These are phyloP conservation scores for Lepus timidus DNA, from an alignment of 2,113 vertebrate genomes.

Conservation along the genomic window DNA sequence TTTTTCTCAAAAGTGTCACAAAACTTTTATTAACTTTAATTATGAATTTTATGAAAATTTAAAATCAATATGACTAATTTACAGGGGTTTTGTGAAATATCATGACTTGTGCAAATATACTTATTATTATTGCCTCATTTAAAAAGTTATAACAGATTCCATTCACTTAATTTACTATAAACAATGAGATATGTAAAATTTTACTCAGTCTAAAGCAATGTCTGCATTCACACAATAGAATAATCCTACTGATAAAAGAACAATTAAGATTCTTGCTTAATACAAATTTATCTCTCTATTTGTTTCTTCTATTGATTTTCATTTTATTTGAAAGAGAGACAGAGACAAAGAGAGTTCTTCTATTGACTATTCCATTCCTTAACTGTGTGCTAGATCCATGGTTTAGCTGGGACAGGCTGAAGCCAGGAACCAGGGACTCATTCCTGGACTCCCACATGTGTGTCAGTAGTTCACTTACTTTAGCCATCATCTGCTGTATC, in stretches of 20 bases:
- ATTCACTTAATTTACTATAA: constrained; percentile 2
- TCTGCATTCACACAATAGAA: background rate
- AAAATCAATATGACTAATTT: background rate
- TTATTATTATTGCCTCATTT: background rate
- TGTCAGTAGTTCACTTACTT: too few species aligned
- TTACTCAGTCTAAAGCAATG: background rate
- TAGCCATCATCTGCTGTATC: too few species aligned
- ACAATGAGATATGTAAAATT: constrained; percentile 2
- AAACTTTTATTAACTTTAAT: background rate
- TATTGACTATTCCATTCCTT: too few species aligned
- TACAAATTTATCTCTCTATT: background rate
- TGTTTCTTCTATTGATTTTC: too few species aligned
- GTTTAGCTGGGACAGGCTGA: too few species aligned
- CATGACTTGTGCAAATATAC: background rate
- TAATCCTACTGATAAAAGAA: background rate
- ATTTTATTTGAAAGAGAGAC: too few species aligned
- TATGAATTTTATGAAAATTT: background rate
- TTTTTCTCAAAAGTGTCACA: background rate
- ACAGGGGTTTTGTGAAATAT: background rate
- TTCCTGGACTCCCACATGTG: too few species aligned
- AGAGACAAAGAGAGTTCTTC: too few species aligned
- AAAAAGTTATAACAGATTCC: background rate
- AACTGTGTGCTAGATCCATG: too few species aligned
- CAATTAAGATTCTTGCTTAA: background rate
- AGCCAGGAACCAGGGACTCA: too few species aligned